Conservation (phyloP, 1,140 invertebrate species). For the Patella vulgata region DNA sequence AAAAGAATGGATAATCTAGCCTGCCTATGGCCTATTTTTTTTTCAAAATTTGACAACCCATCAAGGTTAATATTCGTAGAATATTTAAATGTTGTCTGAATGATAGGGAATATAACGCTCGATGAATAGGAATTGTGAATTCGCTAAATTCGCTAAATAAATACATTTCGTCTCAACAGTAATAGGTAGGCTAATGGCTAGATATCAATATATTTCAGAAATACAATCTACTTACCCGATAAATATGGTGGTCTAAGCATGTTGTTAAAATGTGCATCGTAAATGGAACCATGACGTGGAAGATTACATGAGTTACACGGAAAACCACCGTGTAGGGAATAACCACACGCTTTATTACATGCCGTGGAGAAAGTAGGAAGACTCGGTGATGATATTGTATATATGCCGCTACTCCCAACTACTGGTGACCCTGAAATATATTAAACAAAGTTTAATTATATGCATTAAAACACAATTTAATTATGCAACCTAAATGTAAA, state of each 20-base stretch:
- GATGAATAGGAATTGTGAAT: too few species aligned
- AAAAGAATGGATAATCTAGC: too few species aligned
- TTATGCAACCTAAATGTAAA: too few species aligned
- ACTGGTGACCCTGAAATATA: conserved; percentile 7
- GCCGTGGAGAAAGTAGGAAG: conserved; percentile 22
- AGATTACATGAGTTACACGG: conserved; percentile 29
- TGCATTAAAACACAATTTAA: conserved; percentile 3
- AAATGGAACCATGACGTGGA: conserved; percentile 33
- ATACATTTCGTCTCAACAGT: too few species aligned
- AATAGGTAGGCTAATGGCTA: too few species aligned
- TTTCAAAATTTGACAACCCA: too few species aligned
- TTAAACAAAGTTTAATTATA: background rate
- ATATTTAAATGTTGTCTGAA: too few species aligned
- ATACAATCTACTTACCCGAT: conserved; percentile 34
- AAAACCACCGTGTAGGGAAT: conserved; percentile 23
- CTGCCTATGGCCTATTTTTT: too few species aligned
- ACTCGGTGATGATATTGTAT: conserved; percentile 20
- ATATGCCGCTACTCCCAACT: conserved; percentile 1
- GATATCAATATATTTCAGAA: too few species aligned
- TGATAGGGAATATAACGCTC: too few species aligned
- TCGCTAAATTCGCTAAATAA: too few species aligned
- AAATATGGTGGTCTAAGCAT: conserved; percentile 44
- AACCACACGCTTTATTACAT: conserved; percentile 33
- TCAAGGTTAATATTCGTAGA: too few species aligned
- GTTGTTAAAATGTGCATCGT: conserved; percentile 36